Percentiles rank a stretch among this genome's conserved stretches.
These are phyloP conservation scores for Haliclona indistincta DNA, from an alignment of 37 sponge, comb jelly and placozoan genomes.

Conservation along the genomic window DNA sequence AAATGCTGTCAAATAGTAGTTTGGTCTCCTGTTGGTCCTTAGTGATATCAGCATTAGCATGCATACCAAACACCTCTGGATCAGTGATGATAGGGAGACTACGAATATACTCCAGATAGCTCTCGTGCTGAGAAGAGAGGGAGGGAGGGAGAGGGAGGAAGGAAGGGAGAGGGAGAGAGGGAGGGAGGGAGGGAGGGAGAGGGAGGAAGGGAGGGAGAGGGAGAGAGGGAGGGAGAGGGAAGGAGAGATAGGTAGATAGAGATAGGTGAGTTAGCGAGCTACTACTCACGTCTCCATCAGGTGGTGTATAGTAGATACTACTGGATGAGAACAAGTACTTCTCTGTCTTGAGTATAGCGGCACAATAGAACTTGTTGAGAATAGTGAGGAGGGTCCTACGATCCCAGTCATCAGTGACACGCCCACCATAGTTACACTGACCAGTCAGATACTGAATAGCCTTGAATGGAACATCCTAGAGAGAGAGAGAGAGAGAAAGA, in stretches of 20 bases:
- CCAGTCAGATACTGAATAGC: constrained; percentile 96
- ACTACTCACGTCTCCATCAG: constrained; percentile 85
- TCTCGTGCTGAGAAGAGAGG: constrained; percentile 66
- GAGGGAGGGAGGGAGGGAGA: not conserved
- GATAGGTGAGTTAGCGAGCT: no score
- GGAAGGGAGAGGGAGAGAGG: not conserved
- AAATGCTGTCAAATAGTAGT: constrained; percentile 92
- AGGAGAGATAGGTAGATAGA: no score
- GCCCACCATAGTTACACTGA: constrained; percentile 99
- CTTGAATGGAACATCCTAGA: constrained; percentile 91
- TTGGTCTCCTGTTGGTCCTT: constrained; percentile 99
- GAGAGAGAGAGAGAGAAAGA: no score
- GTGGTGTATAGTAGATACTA: constrained; percentile 90
- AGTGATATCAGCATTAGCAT: constrained; percentile 99
- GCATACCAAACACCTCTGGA: constrained; percentile 99
- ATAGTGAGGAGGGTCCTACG: constrained; percentile 90
- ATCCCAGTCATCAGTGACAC: constrained; percentile 99
- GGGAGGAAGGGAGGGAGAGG: not conserved
- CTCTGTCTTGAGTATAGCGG: constrained; percentile 60
- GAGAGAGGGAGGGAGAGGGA: not conserved
- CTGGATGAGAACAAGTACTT: constrained; percentile 88
- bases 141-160: no score
- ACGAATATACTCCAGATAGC: constrained; percentile 91
- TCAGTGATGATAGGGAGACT: constrained; percentile 88
- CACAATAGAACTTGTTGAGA: constrained; percentile 94